Base-by-base conservation (phyloP, 2,797 vertebrate species). In the Notamacropus eugenii region DNA sequence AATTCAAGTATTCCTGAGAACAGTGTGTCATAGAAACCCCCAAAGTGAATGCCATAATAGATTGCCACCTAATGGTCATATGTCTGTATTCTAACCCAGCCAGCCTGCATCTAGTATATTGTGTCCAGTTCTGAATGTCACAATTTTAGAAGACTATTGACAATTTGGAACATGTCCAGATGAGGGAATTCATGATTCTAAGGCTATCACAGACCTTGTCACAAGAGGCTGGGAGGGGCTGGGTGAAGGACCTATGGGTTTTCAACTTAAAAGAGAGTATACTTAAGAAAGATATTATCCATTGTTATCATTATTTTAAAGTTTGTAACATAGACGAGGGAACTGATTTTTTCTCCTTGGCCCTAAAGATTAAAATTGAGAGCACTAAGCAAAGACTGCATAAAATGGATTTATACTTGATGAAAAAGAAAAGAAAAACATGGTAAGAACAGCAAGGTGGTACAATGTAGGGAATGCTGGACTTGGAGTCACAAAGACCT, bases 401-500 rank as follows among this genome's bases (percentile, higher is more conserved):
- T 82, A 40, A 67, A 19, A 1, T 40, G 16, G 16, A 24, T 82
- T 40, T 22, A 74, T n/a, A 22, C 19, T 0, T 8, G n/a, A 40
- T 3, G 0, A 5, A 40, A 82, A 40, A 24, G 4, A 4, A 19
- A 6, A 19, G 13, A 2, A 1, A n/a, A 34, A n/a, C n/a, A 59
- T 11, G 13, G 34, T 40, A 82, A 82, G 0, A 82, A 4, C n/a
- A 82, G 40, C n/a, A 82, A 82, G 2, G n/a, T 82, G 4, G 5
- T 82, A 24, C 0, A 74, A 1, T 24, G 2, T 82, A 82, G 24
- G n/a, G 5, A 46, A 19, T 46, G 22, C 8, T 82, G 67, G 40
- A 16, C 67, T 82, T 82, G 19, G 4, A 40, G 67, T n/a, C 34
- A n/a, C 5, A 74, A 40, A 74, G 62, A 74, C 1, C 62, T 74